Percentiles rank a stretch among this genome's conserved stretches.
These are phyloP conservation scores for Gryllus longicercus DNA, from an alignment of 2,888 invertebrate species.

Conservation along the genomic window DNA sequence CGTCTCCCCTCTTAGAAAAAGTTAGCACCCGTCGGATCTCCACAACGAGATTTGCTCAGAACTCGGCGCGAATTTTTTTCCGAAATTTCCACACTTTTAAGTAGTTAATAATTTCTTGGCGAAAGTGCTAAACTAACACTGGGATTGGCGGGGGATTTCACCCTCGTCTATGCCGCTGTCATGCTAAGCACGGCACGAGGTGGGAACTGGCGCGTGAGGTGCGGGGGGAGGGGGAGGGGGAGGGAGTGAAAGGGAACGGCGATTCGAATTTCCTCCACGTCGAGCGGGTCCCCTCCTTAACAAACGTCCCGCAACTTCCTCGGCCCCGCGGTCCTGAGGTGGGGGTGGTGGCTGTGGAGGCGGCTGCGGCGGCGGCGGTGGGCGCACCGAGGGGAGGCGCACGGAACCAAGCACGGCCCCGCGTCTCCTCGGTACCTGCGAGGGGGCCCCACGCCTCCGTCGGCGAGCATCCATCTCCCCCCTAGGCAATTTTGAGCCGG, in stretches of 20 bases:
- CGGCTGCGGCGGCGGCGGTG: background rate
- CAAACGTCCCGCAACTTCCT: background rate
- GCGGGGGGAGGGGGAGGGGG: too few relatives aligned
- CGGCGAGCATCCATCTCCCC: background rate
- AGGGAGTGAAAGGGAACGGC: too few relatives aligned
- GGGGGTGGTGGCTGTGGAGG: background rate
- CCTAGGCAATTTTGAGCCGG: slow-evolving; percentile 3
- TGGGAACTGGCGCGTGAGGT: too few relatives aligned
- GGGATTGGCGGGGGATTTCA: background rate
- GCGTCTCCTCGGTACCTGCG: background rate
- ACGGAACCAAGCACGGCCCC: too few relatives aligned
- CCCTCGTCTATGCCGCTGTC: background rate
- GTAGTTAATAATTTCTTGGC: background rate
- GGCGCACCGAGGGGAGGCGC: background rate
- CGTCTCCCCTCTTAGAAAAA: background rate
- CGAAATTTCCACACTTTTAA: background rate
- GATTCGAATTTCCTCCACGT: too few relatives aligned
- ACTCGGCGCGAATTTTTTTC: background rate
- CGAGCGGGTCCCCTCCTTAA: background rate
- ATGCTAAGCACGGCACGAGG: background rate
- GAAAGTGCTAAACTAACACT: background rate
- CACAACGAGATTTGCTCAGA: slow-evolving; percentile 17
- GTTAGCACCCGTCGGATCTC: background rate
- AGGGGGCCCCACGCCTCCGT: background rate
- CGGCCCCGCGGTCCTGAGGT: background rate